Percentiles rank a stretch among this genome's conserved stretches.
These are phyloP conservation scores for Helarctos malayanus DNA, from an alignment of 2,797 vertebrate species.

Conservation along the genomic window DNA sequence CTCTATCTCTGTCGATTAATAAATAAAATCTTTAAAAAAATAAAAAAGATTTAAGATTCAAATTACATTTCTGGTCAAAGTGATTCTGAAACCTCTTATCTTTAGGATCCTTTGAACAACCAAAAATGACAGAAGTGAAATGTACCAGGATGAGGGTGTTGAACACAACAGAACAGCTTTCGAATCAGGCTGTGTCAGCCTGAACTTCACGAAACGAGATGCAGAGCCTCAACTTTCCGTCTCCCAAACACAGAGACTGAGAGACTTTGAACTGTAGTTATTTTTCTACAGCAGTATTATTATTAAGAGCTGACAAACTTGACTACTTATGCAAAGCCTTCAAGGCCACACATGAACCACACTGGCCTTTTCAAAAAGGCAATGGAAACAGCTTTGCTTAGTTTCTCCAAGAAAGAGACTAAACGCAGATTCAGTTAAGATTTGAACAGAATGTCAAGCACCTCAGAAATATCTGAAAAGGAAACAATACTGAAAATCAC, in stretches of 20 bases:
- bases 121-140: constrained; percentile 81
- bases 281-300: background rate
- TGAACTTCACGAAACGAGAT: background rate
- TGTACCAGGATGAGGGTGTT: constrained; percentile 62
- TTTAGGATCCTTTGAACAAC: constrained; percentile 14
- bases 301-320: background rate
- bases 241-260: background rate
- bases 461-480: constrained; percentile 68
- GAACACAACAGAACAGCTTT: constrained; percentile 23
- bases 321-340: background rate
- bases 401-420: constrained; percentile 44
- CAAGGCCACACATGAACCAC: background rate
- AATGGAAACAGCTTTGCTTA: background rate
- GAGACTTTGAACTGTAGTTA: background rate
- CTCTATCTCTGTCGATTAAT: too few relatives aligned
- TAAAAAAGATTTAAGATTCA: constrained; percentile 15
- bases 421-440: constrained; percentile 18
- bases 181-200: background rate
- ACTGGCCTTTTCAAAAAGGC: background rate
- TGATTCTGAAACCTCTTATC: background rate
- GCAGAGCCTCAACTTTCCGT: background rate
- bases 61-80: constrained; percentile 35
- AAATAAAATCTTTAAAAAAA: too few relatives aligned
- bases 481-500: background rate
- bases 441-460: constrained; percentile 68